phyloP scores from a whole-genome alignment of 2,888 invertebrate species.

The Venustoraphidia nigricollis region DNA sequence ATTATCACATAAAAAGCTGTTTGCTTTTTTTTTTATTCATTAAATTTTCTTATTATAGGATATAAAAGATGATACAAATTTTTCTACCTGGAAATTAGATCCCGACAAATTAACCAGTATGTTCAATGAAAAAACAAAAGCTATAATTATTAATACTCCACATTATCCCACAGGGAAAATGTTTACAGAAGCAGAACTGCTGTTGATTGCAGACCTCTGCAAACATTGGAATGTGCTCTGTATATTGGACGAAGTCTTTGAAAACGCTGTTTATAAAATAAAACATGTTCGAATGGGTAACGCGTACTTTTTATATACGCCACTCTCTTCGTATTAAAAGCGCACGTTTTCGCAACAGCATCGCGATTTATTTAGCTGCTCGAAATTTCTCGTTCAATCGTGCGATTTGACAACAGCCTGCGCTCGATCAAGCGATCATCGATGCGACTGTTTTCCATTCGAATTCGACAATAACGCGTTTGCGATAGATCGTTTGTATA shows the following conservation, averaged over 20 bases:
- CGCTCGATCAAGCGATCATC: too few species aligned
- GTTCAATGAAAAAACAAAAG: conserved; percentile 52
- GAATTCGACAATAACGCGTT: too few species aligned
- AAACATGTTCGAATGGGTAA: conserved; percentile 42
- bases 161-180: conserved; percentile 65
- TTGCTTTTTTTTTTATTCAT: neutral
- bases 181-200: conserved; percentile 31
- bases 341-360: too few species aligned
- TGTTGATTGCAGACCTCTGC: conserved; percentile 44
- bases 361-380: too few species aligned
- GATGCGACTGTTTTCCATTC: too few species aligned
- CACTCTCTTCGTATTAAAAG: too few species aligned
- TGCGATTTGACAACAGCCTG: too few species aligned
- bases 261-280: conserved; percentile 48
- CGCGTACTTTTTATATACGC: conserved; percentile 2
- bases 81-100: conserved; percentile 49
- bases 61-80: conserved; percentile 27
- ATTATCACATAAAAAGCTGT: neutral
- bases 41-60: conserved; percentile 17
- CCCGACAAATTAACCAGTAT: conserved; percentile 38
- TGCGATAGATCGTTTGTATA: too few species aligned
- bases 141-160: conserved; percentile 55
- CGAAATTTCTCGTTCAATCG: too few species aligned
- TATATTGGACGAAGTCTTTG: conserved; percentile 61
- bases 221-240: conserved; percentile 50